A percentile compares a stretch with the other conserved stretches of the same genome.
phyloP scores from a whole-genome alignment of 2,888 invertebrate genomes.

The Calliphora vomitoria region DNA sequence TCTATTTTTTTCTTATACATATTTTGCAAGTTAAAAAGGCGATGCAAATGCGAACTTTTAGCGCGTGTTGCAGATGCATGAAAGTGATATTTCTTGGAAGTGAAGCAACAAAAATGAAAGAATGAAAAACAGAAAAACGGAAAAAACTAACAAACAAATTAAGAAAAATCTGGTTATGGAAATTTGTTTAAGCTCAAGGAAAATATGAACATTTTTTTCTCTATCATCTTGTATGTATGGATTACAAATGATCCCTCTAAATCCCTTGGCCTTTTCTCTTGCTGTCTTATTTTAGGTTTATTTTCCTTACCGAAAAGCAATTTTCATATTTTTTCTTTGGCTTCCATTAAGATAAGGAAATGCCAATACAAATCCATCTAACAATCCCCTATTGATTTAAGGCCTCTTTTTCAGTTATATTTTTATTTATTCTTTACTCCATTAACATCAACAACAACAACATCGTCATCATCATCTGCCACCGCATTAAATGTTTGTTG shows the following conservation, averaged over 20 bases:
- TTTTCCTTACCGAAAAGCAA: conserved; percentile 31
- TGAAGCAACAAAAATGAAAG: not conserved
- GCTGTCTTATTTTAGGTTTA: not conserved
- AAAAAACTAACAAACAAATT: conserved; percentile 23
- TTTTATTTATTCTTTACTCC: conserved; percentile 12
- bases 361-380: conserved; percentile 43
- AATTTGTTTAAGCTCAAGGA: not conserved
- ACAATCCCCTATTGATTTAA: conserved; percentile 49
- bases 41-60: conserved; percentile 12
- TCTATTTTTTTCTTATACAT: not conserved
- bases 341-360: conserved; percentile 32
- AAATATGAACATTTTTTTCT: not conserved
- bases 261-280: conserved; percentile 38
- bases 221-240: not conserved
- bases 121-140: not conserved
- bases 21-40: not conserved
- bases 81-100: conserved; percentile 58
- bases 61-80: conserved; percentile 60
- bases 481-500: not conserved
- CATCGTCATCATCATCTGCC: conserved; percentile 8
- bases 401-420: not conserved
- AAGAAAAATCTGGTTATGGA: conserved; percentile 28
- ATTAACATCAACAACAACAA: not conserved
- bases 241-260: not conserved
- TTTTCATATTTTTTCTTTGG: conserved; percentile 32